Conservation (phyloP, 2,113 vertebrate genomes). For the Hassar affinis region DNA sequence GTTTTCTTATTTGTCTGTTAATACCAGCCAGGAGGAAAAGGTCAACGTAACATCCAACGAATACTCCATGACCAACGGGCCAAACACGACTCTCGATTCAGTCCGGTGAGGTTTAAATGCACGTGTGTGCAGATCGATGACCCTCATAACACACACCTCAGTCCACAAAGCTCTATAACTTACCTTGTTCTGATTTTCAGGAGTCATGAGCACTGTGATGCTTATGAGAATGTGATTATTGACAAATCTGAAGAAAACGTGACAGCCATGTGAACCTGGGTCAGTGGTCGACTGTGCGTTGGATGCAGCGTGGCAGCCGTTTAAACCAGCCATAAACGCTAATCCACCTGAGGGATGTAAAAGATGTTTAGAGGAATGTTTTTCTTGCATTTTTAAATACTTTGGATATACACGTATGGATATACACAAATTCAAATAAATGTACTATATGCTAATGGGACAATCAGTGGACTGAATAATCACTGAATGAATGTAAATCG, state of each 20-base stretch:
- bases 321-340: not conserved
- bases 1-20: conserved; percentile 4
- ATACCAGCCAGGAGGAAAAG: conserved; percentile 26
- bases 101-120: conserved; percentile 39
- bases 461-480: not conserved
- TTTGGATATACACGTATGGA: not conserved
- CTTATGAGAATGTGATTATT: conserved; percentile 48
- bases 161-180: not conserved
- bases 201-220: conserved; percentile 39
- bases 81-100: conserved; percentile 23
- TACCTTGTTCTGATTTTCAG: conserved; percentile 53
- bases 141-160: not conserved
- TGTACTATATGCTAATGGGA: not conserved
- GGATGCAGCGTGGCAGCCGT: not conserved
- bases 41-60: conserved; percentile 13
- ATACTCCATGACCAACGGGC: conserved; percentile 46
- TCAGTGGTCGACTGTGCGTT: not conserved
- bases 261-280: conserved; percentile 63
- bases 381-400: not conserved
- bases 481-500: not conserved
- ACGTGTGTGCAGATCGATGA: not conserved
- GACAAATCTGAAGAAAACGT: conserved; percentile 49
- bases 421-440: not conserved
- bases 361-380: too few species aligned
- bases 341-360: not conserved